Conservation (phyloP, 2,113 vertebrate genomes). For the Colistium nudipinnis region DNA sequence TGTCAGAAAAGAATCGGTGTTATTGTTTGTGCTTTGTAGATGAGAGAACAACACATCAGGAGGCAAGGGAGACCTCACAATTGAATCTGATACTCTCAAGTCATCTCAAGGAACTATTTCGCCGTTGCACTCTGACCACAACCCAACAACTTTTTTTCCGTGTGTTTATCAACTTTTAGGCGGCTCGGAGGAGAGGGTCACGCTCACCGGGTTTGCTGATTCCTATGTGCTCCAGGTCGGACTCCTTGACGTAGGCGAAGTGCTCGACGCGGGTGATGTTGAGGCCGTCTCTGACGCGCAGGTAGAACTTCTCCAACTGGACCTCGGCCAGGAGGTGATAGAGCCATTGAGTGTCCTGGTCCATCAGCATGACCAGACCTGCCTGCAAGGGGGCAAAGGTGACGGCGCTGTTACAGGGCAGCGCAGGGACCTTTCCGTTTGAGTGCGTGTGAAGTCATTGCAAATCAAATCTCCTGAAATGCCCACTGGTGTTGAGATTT, state of each 20-base stretch:
- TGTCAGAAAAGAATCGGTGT: slow-evolving; percentile 42
- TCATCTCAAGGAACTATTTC: no score
- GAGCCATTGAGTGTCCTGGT: slow-evolving; percentile 86
- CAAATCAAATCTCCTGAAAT: neutral
- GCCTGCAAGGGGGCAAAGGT: slow-evolving; percentile 8
- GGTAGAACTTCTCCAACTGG: slow-evolving; percentile 89
- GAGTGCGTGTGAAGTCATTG: no score
- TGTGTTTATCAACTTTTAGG: neutral
- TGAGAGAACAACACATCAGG: neutral
- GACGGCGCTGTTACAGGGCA: neutral
- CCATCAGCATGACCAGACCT: slow-evolving; percentile 80
- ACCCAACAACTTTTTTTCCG: neutral
- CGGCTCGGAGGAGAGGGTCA: neutral
- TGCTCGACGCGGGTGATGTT: slow-evolving; percentile 88
- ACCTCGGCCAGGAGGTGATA: slow-evolving; percentile 84
- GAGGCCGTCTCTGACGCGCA: slow-evolving; percentile 85
- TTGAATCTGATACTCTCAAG: no score
- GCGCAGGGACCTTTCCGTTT: neutral
- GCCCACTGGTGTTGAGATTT: no score
- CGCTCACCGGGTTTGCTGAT: slow-evolving; percentile 89
- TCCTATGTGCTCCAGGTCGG: slow-evolving; percentile 87
- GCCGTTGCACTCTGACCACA: no score
- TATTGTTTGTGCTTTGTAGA: neutral
- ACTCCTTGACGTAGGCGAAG: slow-evolving; percentile 87
- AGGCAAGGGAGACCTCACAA: no score